Conservation (phyloP, 2,888 invertebrate genomes). For the Lithophane socia region DNA sequence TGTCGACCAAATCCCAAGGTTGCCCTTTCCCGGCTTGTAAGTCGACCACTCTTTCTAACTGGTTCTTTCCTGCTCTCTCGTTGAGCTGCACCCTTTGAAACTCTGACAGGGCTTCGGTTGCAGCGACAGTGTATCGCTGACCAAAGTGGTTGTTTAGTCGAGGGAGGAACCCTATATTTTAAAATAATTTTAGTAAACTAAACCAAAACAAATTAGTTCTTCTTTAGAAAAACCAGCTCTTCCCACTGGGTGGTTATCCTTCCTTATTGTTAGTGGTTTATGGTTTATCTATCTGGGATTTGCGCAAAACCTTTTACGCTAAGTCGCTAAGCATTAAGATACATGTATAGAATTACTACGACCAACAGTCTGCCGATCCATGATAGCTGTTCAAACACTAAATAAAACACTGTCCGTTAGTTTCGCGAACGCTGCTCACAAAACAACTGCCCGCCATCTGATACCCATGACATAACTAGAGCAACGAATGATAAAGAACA, state of each 20-base stretch:
- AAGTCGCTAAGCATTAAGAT: background rate
- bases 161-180: conserved; percentile 91
- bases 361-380: conserved; percentile 15
- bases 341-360: background rate
- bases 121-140: conserved; percentile 93
- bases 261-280: background rate
- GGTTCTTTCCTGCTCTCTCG: conserved; percentile 90
- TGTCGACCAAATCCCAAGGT: conserved; percentile 91
- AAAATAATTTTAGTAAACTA: conserved; percentile 14
- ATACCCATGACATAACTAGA: conserved; percentile 74
- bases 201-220: background rate
- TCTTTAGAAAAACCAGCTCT: background rate
- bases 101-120: conserved; percentile 93
- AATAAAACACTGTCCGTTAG: conserved; percentile 55
- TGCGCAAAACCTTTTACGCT: background rate
- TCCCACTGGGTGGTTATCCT: background rate
- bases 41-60: conserved; percentile 90
- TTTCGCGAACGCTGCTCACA: conserved; percentile 49
- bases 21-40: conserved; percentile 92
- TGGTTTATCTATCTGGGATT: background rate
- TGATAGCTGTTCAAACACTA: conserved; percentile 40
- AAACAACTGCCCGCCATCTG: conserved; percentile 67
- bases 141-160: conserved; percentile 92
- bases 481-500: conserved; percentile 73
- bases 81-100: conserved; percentile 92